These are phyloP conservation scores for Yponomeuta plumbellus DNA, from an alignment of 2,888 invertebrate species.

Conservation along the genomic window DNA sequence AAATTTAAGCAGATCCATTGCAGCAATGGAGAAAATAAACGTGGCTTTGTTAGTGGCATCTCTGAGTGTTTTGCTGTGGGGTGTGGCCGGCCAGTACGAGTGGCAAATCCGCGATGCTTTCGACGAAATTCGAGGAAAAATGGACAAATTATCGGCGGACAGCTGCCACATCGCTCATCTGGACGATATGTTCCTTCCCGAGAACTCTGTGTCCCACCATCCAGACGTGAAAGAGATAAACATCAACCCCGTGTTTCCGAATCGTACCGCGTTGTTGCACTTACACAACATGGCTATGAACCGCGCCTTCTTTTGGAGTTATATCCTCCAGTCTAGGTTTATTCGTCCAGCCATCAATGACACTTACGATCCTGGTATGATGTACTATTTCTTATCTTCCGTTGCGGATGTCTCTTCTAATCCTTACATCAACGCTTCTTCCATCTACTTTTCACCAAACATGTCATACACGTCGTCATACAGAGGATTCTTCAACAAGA, in stretches of 20 bases:
- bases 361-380: slow-evolving; percentile 97
- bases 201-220: slow-evolving; percentile 91
- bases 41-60: slow-evolving; percentile 50
- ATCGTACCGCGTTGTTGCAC: slow-evolving; percentile 94
- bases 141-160: slow-evolving; percentile 88
- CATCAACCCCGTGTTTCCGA: slow-evolving; percentile 95
- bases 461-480: slow-evolving; percentile 96
- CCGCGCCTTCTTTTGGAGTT: slow-evolving; percentile 97
- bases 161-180: slow-evolving; percentile 94
- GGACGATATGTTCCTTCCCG: slow-evolving; percentile 88
- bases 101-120: slow-evolving; percentile 95
- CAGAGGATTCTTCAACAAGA: slow-evolving; percentile 96
- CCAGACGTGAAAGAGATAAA: slow-evolving; percentile 96
- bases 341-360: slow-evolving; percentile 93
- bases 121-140: slow-evolving; percentile 89
- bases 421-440: slow-evolving; percentile 93
- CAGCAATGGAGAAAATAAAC: slow-evolving; percentile 56
- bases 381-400: slow-evolving; percentile 96
- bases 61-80: slow-evolving; percentile 67
- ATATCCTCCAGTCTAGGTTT: slow-evolving; percentile 92
- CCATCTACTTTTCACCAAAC: slow-evolving; percentile 95
- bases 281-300: slow-evolving; percentile 97
- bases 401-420: slow-evolving; percentile 97
- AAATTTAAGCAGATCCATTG: slow-evolving; percentile 21
- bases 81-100: slow-evolving; percentile 90